Conservation (phyloP, 1,140 invertebrate species). For the Acarapis woodi region DNA sequence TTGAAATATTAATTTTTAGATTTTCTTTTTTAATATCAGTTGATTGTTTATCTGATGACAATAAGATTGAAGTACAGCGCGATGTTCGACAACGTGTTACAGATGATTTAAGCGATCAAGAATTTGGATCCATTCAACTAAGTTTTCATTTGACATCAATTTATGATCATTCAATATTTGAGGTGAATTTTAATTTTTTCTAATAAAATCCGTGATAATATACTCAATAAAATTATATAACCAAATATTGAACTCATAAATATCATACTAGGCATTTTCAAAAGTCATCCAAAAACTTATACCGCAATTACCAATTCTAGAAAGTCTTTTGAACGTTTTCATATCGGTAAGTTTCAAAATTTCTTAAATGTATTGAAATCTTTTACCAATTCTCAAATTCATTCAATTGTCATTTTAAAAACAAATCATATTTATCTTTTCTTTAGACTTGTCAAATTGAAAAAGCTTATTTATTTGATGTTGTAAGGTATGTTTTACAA, state of each 20-base stretch:
- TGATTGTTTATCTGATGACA: constrained; percentile 85
- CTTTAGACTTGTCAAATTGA: constrained; percentile 84
- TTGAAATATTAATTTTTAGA: too few species aligned
- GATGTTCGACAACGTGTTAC: constrained; percentile 90
- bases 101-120: constrained; percentile 42
- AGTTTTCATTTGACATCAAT: constrained; percentile 94
- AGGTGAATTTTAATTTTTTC: too few species aligned
- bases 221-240: too few species aligned
- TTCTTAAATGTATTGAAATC: too few species aligned
- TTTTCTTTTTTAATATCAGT: too few species aligned
- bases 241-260: too few species aligned
- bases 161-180: constrained; percentile 99
- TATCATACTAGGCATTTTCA: constrained; percentile 93
- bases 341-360: constrained; percentile 58
- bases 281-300: constrained; percentile 99
- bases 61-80: constrained; percentile 82
- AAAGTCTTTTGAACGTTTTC: constrained; percentile 94
- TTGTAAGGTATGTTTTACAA: too few species aligned
- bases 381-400: background rate
- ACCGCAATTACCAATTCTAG: constrained; percentile 78
- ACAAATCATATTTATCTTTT: background rate
- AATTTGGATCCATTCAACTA: constrained; percentile 11
- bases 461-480: constrained; percentile 93
- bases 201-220: too few species aligned
- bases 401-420: background rate